Evolutionary conservation across 1,140 invertebrate genomes (phyloP), one percentile per base, ranked within the genome.

Genomic region (Chrysomallon squamiferum): DNA sequence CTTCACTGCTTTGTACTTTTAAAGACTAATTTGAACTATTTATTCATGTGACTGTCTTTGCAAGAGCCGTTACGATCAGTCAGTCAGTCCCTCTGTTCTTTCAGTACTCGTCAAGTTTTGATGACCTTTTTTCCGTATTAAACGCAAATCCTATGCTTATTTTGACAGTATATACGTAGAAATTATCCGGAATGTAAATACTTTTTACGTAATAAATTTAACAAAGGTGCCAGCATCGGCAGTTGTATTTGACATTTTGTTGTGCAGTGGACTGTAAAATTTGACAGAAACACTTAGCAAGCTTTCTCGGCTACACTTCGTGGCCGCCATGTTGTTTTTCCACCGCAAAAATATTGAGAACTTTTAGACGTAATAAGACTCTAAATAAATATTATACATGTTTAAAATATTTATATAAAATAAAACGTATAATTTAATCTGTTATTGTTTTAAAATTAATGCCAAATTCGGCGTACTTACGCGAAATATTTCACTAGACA

Each of bases 301-400:
- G n/a, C 33, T 58, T 30, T 20, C n/a, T 35, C n/a, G 29, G 47
- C 47, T 27, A 20, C 18, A 58, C 56, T 59, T 52, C 22, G 60
- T 22, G 45, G 30, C 68, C 63, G 68, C 68, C 68, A 70, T 70
- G 60, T 68, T 68, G 61, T 59, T 70, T 70, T 35, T 47, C n/a
- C 30, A 58, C 29, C 33, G 56, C 56, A 33, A 33, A 22, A 58
- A 29, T 30, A 13, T 30, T 20, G n/a, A 22, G 11, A 58, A 58
- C 33, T 58, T 33, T 15, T 58, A 20, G 33, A 38, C 58, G 41
- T 35, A 15, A 59, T 41, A 27, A 25, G 18, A 33, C 22, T 15
- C 58, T 22, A n/a, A 38, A 18, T 43, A 43, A 13, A 45, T 22
- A 18, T n/a, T 20, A 59, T 38, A 59, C 32, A 25, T 20, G 15